These are phyloP conservation scores for Aplysina aerophoba DNA, from an alignment of 37 sponge, comb jelly and placozoan species.

Conservation along the genomic window DNA sequence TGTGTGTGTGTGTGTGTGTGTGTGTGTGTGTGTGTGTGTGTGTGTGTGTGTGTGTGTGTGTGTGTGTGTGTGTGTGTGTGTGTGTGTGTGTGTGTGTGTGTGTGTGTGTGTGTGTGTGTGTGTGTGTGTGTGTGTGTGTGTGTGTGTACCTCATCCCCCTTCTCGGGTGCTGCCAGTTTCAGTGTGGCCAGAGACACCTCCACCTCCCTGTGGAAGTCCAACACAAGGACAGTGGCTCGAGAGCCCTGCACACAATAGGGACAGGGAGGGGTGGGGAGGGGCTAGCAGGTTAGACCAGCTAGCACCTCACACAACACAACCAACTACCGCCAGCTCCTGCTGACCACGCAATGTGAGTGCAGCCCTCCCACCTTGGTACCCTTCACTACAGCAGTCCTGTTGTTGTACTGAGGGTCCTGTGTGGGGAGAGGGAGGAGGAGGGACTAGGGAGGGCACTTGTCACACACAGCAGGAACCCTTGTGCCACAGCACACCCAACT, in stretches of 20 bases:
- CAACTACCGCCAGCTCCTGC: background rate
- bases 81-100: background rate
- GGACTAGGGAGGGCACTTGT: constrained; percentile 43
- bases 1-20: constrained; percentile 20
- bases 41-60: background rate
- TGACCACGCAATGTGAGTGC: background rate
- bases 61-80: constrained; percentile 1
- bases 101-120: constrained; percentile 21
- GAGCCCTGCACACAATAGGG: constrained; percentile 34
- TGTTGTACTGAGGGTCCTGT: constrained; percentile 25
- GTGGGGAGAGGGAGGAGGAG: background rate
- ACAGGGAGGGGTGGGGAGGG: too few relatives aligned
- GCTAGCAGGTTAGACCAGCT: too few relatives aligned
- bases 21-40: constrained; percentile 24
- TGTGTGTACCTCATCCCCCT: constrained; percentile 77
- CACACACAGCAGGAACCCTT: too few relatives aligned
- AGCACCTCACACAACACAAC: too few relatives aligned
- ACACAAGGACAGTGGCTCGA: constrained; percentile 75
- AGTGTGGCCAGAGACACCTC: constrained; percentile 75
- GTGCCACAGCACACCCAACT: background rate
- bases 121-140: constrained; percentile 30
- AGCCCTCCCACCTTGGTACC: constrained; percentile 9
- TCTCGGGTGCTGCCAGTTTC: constrained; percentile 73
- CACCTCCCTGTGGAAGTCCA: constrained; percentile 78
- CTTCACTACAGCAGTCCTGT: constrained; percentile 31